A percentile compares a stretch with the other conserved stretches of the same genome.
These are phyloP conservation scores for Nasonia longicornis DNA, from an alignment of 1,140 invertebrate species.

Conservation along the genomic window DNA sequence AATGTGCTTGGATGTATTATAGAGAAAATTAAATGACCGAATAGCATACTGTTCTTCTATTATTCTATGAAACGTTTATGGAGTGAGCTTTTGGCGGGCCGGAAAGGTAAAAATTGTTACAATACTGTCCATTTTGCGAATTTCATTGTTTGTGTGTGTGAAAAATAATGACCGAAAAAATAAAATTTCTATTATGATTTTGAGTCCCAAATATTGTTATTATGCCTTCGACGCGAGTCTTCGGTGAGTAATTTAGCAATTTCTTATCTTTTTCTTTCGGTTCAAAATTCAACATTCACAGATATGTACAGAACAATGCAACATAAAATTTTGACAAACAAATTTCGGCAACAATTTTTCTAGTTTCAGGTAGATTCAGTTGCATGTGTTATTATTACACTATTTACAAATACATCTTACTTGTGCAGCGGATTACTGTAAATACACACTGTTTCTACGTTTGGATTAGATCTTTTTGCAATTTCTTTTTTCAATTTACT, in stretches of 20 bases:
- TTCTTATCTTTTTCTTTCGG: neutral
- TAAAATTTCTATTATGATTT: slow-evolving; percentile 26
- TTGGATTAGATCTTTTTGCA: slow-evolving; percentile 6
- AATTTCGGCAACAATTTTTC: slow-evolving; percentile 31
- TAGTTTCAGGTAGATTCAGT: slow-evolving; percentile 37
- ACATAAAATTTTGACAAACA: slow-evolving; percentile 26
- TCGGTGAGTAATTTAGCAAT: neutral
- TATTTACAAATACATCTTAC: slow-evolving; percentile 42
- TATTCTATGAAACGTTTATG: slow-evolving; percentile 24
- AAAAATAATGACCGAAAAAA: neutral
- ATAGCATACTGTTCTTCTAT: slow-evolving; percentile 11
- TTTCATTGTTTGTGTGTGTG: neutral
- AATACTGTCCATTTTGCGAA: slow-evolving; percentile 32
- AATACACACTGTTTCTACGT: slow-evolving; percentile 35
- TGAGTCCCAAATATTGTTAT: slow-evolving; percentile 28
- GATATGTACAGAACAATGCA: slow-evolving; percentile 17
- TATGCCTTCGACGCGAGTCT: slow-evolving; percentile 37
- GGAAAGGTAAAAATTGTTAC: slow-evolving; percentile 37
- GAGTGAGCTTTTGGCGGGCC: slow-evolving; percentile 23
- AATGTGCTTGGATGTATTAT: neutral
- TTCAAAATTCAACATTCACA: slow-evolving; percentile 20
- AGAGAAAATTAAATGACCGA: slow-evolving; percentile 17
- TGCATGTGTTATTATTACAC: slow-evolving; percentile 16
- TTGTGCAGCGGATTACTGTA: neutral
- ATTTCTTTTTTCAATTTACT: neutral